Evolutionary conservation across 1,140 invertebrate genomes (phyloP).

Genomic region (Andrena cerasifolii): DNA sequence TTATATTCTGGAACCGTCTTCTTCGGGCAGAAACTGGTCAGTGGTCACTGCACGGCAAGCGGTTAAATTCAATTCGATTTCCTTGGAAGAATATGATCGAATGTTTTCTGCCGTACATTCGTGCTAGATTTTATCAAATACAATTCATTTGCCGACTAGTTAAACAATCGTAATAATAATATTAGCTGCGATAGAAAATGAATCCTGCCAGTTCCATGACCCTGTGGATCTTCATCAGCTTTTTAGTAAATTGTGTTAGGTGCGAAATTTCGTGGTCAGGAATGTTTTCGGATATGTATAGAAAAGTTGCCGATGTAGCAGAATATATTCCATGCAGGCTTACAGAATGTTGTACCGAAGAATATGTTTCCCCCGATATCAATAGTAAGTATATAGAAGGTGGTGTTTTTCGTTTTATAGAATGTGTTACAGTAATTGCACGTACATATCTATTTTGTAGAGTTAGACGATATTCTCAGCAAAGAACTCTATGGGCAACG

Average conservation of each 20-base stretch:
- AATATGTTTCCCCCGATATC: slow-evolving; percentile 76
- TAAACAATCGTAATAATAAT: background rate
- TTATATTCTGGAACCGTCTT: too few relatives aligned
- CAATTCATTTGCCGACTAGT: background rate
- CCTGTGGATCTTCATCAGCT: background rate
- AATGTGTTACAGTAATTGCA: background rate
- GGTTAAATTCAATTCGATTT: background rate
- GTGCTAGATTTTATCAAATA: background rate
- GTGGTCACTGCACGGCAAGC: too few relatives aligned
- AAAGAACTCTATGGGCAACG: slow-evolving; percentile 86
- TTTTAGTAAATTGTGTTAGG: background rate
- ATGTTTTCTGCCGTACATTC: background rate
- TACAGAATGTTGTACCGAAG: slow-evolving; percentile 80
- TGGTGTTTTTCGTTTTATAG: background rate
- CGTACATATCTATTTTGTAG: slow-evolving; percentile 65
- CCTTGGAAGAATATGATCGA: background rate
- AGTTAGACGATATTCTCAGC: slow-evolving; percentile 70
- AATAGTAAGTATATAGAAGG: slow-evolving; percentile 44
- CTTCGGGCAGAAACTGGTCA: too few relatives aligned
- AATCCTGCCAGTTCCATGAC: background rate
- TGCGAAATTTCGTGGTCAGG: slow-evolving; percentile 5
- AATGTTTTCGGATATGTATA: background rate
- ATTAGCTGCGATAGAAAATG: too few relatives aligned
- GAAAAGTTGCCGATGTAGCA: background rate
- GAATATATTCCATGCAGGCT: slow-evolving; percentile 63